Conservation (phyloP, 35 echinoderm and acorn worm genomes). For the Ophiothrix spiculata region DNA sequence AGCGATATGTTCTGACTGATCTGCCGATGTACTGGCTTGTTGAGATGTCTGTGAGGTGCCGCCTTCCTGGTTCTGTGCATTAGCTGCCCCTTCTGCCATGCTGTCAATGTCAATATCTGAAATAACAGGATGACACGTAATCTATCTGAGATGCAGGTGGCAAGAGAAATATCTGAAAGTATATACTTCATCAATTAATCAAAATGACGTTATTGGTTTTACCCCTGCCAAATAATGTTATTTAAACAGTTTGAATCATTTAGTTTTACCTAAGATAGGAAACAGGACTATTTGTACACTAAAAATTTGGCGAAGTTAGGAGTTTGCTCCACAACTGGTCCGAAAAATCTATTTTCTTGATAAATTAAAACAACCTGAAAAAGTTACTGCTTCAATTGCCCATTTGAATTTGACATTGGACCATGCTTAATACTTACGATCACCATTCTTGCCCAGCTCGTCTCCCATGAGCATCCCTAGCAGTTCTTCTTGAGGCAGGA, state of each 20-base stretch:
- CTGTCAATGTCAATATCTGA: conserved; percentile 69
- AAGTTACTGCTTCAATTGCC: too few species aligned
- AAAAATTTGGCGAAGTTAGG: too few species aligned
- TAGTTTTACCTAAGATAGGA: too few species aligned
- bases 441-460: conserved; percentile 75
- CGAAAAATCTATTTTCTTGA: too few species aligned
- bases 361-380: too few species aligned
- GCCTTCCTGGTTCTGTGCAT: conserved; percentile 17
- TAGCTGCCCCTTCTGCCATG: conserved; percentile 47
- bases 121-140: too few species aligned
- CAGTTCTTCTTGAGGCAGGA: conserved; percentile 89
- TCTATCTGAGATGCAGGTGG: background rate
- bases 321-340: too few species aligned
- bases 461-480: conserved; percentile 87
- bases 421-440: conserved; percentile 53
- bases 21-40: conserved; percentile 23
- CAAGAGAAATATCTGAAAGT: background rate
- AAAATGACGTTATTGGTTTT: background rate
- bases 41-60: conserved; percentile 21
- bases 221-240: too few species aligned
- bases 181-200: background rate
- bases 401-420: too few species aligned
- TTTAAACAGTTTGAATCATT: too few species aligned
- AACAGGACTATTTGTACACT: too few species aligned
- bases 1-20: conserved; percentile 43